Evolutionary conservation across 2,797 vertebrate species (phyloP).

Genomic region (Platalea minor): DNA sequence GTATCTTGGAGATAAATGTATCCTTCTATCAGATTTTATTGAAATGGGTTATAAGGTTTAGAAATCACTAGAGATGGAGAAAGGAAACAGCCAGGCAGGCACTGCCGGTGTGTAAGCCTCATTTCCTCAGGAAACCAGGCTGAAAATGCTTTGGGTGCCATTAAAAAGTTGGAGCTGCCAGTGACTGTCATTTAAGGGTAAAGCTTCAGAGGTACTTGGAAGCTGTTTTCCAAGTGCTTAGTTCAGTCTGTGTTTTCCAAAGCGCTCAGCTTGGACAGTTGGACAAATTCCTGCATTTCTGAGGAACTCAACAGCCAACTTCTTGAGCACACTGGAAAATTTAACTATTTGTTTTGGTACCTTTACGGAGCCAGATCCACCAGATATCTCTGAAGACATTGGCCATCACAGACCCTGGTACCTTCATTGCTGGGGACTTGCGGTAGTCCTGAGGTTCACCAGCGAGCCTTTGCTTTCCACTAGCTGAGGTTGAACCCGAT

Average conservation of each 20-base stretch:
- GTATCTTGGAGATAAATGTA: slow-evolving; percentile 25
- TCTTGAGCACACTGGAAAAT: accelerated
- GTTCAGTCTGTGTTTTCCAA: neutral
- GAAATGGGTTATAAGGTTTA: slow-evolving; percentile 38
- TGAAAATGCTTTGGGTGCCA: slow-evolving; percentile 1
- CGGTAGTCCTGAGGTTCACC: neutral
- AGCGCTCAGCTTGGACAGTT: neutral
- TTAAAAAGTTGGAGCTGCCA: slow-evolving; percentile 38
- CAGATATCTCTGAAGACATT: neutral
- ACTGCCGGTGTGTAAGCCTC: neutral
- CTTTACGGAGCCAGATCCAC: accelerated
- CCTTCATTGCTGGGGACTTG: neutral
- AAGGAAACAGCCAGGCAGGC: neutral
- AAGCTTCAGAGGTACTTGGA: neutral
- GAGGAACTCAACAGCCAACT: neutral
- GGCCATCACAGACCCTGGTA: neutral
- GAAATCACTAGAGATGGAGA: slow-evolving; percentile 17
- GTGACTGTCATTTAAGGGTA: neutral
- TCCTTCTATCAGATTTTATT: slow-evolving; percentile 30
- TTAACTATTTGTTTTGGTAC: neutral
- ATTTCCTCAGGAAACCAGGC: slow-evolving; percentile 52
- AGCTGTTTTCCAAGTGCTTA: neutral
- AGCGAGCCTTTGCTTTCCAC: accelerated
- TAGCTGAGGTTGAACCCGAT: neutral
- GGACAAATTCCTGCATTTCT: neutral